phyloP scores from a whole-genome alignment of 2,797 vertebrate species.

The Tapera naevia region DNA sequence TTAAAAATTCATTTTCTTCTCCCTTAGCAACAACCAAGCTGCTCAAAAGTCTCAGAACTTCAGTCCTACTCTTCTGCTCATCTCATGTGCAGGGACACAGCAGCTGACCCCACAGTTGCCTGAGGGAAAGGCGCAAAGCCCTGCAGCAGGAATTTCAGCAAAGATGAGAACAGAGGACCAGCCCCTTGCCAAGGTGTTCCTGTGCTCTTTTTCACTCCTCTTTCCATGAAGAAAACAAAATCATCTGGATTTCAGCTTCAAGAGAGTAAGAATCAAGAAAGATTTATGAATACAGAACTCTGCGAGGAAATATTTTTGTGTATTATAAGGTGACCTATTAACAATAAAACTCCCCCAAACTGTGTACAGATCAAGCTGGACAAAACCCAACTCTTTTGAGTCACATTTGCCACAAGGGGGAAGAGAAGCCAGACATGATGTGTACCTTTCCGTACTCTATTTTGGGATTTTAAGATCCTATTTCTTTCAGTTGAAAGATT shows the following conservation, averaged over 20 bases:
- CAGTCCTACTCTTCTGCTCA: neutral
- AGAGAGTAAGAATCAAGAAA: neutral
- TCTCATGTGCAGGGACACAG: fast-evolving
- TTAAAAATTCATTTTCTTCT: neutral
- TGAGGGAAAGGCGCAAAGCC: neutral
- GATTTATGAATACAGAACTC: constrained; percentile 34
- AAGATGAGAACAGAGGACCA: neutral
- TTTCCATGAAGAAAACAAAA: neutral
- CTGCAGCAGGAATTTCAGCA: neutral
- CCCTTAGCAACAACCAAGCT: neutral
- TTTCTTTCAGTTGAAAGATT: constrained; percentile 77
- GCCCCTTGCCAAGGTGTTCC: neutral
- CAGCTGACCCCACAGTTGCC: neutral
- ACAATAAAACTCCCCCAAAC: constrained; percentile 65
- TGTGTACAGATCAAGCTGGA: constrained; percentile 71
- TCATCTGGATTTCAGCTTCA: neutral
- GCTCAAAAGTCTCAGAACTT: neutral
- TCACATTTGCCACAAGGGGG: constrained; percentile 79
- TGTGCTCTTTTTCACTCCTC: neutral
- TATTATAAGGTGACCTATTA: constrained; percentile 59
- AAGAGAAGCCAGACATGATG: constrained; percentile 80
- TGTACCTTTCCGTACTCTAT: constrained; percentile 81
- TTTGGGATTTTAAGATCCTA: constrained; percentile 80
- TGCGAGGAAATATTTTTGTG: constrained; percentile 46
- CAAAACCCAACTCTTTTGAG: constrained; percentile 77